Percentiles rank a stretch among this genome's conserved stretches.
phyloP scores from a whole-genome alignment of 2,888 invertebrate genomes.

The Patella caerulea region DNA sequence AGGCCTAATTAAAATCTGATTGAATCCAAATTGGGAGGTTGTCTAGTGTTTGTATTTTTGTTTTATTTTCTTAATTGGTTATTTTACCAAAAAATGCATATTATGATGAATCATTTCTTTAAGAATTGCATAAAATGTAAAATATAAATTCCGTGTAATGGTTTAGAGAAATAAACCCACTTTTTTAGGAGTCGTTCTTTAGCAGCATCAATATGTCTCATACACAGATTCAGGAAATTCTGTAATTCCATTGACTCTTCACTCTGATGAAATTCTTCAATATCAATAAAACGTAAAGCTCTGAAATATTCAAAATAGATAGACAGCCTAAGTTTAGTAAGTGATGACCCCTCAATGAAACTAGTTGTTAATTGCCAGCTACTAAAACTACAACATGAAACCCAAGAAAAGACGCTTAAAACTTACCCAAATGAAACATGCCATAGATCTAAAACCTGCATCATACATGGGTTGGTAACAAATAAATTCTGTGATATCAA shows the following conservation, averaged over 20 bases:
- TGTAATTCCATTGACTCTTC: conserved; percentile 79
- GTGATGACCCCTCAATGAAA: too few species aligned
- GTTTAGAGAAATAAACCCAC: conserved; percentile 71
- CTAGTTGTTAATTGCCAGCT: too few species aligned
- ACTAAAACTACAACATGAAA: too few species aligned
- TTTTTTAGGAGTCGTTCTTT: conserved; percentile 78
- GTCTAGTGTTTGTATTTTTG: too few species aligned
- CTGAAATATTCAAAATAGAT: conserved; percentile 47
- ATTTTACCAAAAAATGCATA: too few species aligned
- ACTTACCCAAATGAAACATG: conserved; percentile 79
- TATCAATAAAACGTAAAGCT: conserved; percentile 68
- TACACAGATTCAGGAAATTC: conserved; percentile 76
- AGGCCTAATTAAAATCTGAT: too few species aligned
- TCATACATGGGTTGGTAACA: conserved; percentile 85
- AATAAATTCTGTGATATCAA: conserved; percentile 79
- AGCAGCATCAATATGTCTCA: conserved; percentile 79
- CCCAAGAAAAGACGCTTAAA: background rate
- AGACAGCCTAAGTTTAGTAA: too few species aligned
- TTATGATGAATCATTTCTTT: too few species aligned
- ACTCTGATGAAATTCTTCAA: conserved; percentile 69
- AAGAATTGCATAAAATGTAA: too few species aligned
- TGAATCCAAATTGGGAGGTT: too few species aligned
- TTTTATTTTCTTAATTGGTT: too few species aligned
- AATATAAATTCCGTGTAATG: too few species aligned
- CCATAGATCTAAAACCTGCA: conserved; percentile 85